Conservation (phyloP, 2,888 invertebrate genomes). For the Chrysolina oricalcia region DNA sequence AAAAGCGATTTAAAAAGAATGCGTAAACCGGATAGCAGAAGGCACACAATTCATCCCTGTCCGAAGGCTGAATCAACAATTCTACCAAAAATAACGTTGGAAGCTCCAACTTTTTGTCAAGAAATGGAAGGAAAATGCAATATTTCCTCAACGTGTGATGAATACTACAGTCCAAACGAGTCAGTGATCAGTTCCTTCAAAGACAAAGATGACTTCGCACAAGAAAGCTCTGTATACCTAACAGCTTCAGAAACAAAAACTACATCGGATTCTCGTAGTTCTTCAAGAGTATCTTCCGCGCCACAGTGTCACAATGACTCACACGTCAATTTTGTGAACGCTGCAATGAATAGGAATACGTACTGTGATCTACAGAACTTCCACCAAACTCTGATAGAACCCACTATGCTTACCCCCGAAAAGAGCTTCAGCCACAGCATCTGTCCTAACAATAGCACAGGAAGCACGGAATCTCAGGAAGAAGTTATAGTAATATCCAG, state of each 20-base stretch:
- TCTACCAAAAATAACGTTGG: neutral
- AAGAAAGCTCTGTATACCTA: slow-evolving; percentile 33
- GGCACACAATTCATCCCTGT: slow-evolving; percentile 32
- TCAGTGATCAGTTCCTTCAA: neutral
- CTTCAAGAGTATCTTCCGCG: slow-evolving; percentile 20
- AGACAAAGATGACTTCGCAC: neutral
- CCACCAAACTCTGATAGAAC: slow-evolving; percentile 5
- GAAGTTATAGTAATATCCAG: slow-evolving; percentile 29
- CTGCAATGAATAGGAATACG: slow-evolving; percentile 18
- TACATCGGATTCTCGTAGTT: neutral
- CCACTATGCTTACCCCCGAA: neutral
- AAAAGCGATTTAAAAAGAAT: slow-evolving; percentile 39
- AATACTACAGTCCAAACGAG: slow-evolving; percentile 36
- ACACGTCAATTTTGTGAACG: slow-evolving; percentile 9
- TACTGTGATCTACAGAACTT: slow-evolving; percentile 12
- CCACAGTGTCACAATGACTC: slow-evolving; percentile 18
- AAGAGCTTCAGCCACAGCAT: neutral
- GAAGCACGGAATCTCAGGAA: neutral
- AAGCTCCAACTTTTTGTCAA: slow-evolving; percentile 14
- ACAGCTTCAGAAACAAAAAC: slow-evolving; percentile 35
- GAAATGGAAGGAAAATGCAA: slow-evolving; percentile 24
- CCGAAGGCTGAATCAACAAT: neutral
- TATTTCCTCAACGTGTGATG: slow-evolving; percentile 28
- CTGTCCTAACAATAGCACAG: neutral
- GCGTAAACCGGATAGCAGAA: slow-evolving; percentile 32